Base-by-base conservation (phyloP, 1,140 invertebrate genomes). In the Platorchestia sp. region DNA sequence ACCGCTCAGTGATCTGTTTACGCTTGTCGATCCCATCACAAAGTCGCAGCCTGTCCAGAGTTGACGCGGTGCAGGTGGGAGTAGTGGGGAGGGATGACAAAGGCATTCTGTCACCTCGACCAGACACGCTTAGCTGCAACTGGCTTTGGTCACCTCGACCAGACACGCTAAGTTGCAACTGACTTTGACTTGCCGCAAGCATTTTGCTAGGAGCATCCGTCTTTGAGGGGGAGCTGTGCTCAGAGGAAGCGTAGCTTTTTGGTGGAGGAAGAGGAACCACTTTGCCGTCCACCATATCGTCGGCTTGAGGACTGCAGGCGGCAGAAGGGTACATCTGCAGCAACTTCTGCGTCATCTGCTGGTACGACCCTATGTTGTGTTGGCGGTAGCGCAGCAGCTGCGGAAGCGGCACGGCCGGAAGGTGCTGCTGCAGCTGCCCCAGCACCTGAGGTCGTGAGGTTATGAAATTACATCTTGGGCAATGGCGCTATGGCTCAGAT, bases 261-360 rank as follows among this genome's bases (percentile, higher is more conserved):
- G 87, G 87, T 42, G 87, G 87, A 44, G 87, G 87, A 16, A 90
- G 87, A 6, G 91, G 91, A 19, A 44, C 43, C 6, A 45, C 45
- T 43, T 36, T 90, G 87, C 5, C 41, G 7, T 93, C 91, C 43
- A n/a, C 91, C n/a, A n/a, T n/a, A 40, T 93, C 91, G 45, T 22
- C 19, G 91, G 7, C 27, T 44, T 45, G 19, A 47, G 91, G 45
- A 44, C 91, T 93, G 3, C 44, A 0, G 91, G 7, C 43, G n/a
- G 6, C 3, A n/a, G 91, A 93, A 7, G 91, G 91, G 36, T 45
- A 41, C 91, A 93, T 40, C 91, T 40, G 91, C 91, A 93, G 43
- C 91, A 93, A 36, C 45, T 93, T 93, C 45, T 93, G 91, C 45
- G n/a, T 44, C 91, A 93, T 93, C 91, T 93, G 43, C 45, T 93